Evolutionary conservation across 2,113 vertebrate genomes (phyloP).

Genomic region (Malurus melanocephalus): DNA sequence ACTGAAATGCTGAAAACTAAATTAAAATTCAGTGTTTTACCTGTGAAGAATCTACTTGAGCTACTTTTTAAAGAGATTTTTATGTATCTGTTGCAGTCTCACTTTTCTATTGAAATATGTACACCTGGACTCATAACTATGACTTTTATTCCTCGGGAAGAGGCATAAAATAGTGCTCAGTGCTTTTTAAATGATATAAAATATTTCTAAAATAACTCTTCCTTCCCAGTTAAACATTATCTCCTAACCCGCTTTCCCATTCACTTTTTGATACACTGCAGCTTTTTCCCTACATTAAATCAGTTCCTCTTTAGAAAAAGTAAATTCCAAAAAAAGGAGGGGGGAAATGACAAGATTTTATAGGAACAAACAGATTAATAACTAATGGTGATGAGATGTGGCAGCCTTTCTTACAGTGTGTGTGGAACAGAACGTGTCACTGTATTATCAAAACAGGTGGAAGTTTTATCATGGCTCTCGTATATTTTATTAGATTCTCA

Average conservation of each 20-base stretch:
- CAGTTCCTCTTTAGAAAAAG: constrained; percentile 12
- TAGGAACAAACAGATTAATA: constrained; percentile 48
- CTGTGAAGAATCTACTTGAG: not conserved
- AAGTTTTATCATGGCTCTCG: not conserved
- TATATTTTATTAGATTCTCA: constrained; percentile 1
- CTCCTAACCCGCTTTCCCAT: not conserved
- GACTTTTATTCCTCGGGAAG: constrained; percentile 24
- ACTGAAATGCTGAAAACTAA: not conserved
- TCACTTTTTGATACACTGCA: not conserved
- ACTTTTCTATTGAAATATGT: constrained; percentile 32
- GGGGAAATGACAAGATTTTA: not conserved
- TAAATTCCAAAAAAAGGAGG: not conserved
- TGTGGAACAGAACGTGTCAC: not conserved
- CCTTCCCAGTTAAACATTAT: constrained; percentile 19
- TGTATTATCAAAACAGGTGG: constrained; percentile 5
- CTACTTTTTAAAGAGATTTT: not conserved
- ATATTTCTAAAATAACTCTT: constrained; percentile 43
- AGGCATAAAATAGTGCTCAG: constrained; percentile 43
- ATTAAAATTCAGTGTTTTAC: constrained; percentile 6
- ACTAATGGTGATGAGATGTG: not conserved
- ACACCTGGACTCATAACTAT: constrained; percentile 6
- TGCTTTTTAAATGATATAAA: constrained; percentile 37
- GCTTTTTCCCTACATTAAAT: constrained; percentile 24
- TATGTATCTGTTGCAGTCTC: constrained; percentile 1
- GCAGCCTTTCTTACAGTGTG: constrained; percentile 12